A percentile compares a stretch with the other conserved stretches of the same genome.
Evolutionary conservation across 2,888 invertebrate species (phyloP).

Genomic region (Nysson spinosus): DNA sequence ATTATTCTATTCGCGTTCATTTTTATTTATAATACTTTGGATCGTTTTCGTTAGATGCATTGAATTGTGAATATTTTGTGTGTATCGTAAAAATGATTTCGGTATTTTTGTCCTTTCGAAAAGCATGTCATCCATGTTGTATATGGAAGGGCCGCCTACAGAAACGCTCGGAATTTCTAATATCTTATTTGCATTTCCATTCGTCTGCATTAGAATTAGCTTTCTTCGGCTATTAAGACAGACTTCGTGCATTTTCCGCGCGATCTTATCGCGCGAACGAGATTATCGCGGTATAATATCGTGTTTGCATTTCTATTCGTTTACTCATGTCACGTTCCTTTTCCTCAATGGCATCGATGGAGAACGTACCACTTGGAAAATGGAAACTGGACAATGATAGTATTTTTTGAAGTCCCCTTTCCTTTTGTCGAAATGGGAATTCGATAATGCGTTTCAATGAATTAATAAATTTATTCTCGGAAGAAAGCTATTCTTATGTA

Average conservation of each 20-base stretch:
- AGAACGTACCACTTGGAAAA: too few relatives aligned
- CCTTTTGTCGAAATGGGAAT: not conserved
- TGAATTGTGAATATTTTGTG: too few relatives aligned
- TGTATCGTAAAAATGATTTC: too few relatives aligned
- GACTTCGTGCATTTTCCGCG: constrained; percentile 16
- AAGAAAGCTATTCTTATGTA: constrained; percentile 19
- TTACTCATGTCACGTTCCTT: not conserved
- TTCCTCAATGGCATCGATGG: too few relatives aligned
- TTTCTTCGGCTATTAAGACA: not conserved
- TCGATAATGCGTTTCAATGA: not conserved
- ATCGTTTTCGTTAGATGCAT: too few relatives aligned
- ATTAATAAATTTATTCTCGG: constrained; percentile 28
- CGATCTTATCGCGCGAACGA: not conserved
- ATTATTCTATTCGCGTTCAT: too few relatives aligned
- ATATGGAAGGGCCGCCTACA: too few relatives aligned
- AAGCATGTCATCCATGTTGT: too few relatives aligned
- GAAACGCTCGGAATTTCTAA: not conserved
- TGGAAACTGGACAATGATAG: too few relatives aligned
- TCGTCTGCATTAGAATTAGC: not conserved
- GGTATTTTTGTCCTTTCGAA: too few relatives aligned
- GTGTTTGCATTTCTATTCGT: constrained; percentile 23
- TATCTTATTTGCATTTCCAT: constrained; percentile 15
- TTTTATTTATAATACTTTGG: too few relatives aligned
- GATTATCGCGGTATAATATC: constrained; percentile 11
- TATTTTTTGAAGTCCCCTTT: not conserved